phyloP scores from a whole-genome alignment of 2,888 invertebrate genomes.

The Peribatodes rhomboidaria region DNA sequence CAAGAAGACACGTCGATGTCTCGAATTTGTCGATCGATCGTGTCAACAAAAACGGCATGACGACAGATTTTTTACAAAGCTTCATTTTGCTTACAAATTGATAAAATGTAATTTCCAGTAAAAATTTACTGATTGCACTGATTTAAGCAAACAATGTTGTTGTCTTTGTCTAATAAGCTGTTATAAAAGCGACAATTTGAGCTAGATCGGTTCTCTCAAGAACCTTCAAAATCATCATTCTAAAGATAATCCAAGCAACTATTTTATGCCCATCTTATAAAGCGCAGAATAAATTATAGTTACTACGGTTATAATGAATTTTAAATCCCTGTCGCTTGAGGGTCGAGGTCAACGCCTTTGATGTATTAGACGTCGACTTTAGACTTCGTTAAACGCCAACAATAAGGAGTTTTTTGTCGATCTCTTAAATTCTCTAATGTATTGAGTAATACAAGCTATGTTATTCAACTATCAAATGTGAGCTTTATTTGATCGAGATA shows the following conservation, averaged over 20 bases:
- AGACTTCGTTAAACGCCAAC: slow-evolving; percentile 51
- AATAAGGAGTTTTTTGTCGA: slow-evolving; percentile 59
- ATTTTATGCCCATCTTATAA: slow-evolving; percentile 7
- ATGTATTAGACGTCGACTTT: slow-evolving; percentile 34
- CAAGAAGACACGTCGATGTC: too few species aligned
- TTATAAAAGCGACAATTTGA: too few species aligned
- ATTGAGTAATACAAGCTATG: slow-evolving; percentile 33
- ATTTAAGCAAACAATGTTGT: too few species aligned
- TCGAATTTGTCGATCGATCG: too few species aligned
- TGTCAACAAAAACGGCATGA: too few species aligned
- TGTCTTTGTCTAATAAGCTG: too few species aligned
- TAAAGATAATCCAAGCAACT: not conserved
- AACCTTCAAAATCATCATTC: not conserved
- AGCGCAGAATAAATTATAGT: slow-evolving; percentile 1
- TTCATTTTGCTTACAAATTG: too few species aligned
- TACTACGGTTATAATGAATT: slow-evolving; percentile 1
- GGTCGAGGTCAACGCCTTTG: slow-evolving; percentile 50
- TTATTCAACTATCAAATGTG: slow-evolving; percentile 20
- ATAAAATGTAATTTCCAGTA: too few species aligned
- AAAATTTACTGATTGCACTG: too few species aligned
- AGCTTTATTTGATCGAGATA: slow-evolving; percentile 23
- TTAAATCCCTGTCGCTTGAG: slow-evolving; percentile 30
- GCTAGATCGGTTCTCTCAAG: too few species aligned
- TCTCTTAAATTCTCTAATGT: slow-evolving; percentile 22
- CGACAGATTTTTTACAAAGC: too few species aligned